Base-by-base conservation (phyloP, 2,113 vertebrate genomes). In the Papio anubis region DNA sequence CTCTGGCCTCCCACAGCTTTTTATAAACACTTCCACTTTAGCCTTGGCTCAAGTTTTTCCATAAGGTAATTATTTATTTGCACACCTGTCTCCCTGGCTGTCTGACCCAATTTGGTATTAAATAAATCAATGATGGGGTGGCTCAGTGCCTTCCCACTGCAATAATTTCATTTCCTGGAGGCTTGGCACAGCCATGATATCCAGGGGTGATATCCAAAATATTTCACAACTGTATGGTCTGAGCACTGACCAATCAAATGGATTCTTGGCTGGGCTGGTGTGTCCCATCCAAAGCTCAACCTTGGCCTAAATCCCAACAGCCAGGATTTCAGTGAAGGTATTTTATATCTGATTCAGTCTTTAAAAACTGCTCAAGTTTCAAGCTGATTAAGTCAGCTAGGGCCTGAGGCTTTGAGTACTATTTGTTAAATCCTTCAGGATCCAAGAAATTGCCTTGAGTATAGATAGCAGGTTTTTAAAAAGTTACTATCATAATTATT, bases 301-400 rank as follows among this genome's bases (percentile, higher is more conserved):
- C 76, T 93, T 97, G 95, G 90, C 93, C 78, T 61, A 70, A 64
- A 48, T 57, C 83, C 38, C 92, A 84, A 57, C 2, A 40, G 89
- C 78, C 94, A 95, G 75, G 83, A 81, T 93, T 96, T 93, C 88
- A 85, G 61, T 52, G 76, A 95, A 80, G 45, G 50, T 85, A 64
- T 88, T 88, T 40, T 52, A 48, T 38, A 87, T 95, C 95, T 96
- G 93, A 97, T 90, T 94, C 45, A 38, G 68, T 95, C 92, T 94
- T 93, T 96, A 90, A 96, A 94, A 97, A 78, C 27, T 81, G 50
- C 80, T 97, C 87, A 92, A 45, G 70, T 97, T 97, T 97, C 95
- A 90, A 96, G 59, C 38, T 92, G 92, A 96, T 96, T 93, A 93
- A 57, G 92, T 94, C 75, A 97, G 61, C 40, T 64, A 95, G 83